Evolutionary conservation across 2,888 invertebrate species (phyloP), one percentile per base, ranked within the genome.

Genomic region (Drosophila borborema): DNA sequence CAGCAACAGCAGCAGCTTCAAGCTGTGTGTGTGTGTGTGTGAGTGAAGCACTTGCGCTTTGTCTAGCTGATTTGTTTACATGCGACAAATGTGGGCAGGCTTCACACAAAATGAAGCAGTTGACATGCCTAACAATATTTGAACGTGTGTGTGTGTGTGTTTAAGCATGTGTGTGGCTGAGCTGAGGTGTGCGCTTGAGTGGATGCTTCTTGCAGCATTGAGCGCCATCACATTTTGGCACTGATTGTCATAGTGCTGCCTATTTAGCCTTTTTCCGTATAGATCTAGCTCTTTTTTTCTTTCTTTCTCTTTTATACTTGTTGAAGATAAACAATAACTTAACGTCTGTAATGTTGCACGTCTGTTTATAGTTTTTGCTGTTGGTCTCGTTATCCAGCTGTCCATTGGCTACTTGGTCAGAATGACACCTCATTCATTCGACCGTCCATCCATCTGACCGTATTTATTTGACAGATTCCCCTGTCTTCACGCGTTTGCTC

Each of bases 61-160:
- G 72, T 81, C 61, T 62, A 79, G 76, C 71, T 79, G 64, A 81
- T 76, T 80, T 80, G 81, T 81, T 81, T 81, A 74, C 79, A 81
- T 62, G 54, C 58, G 48, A 46, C 66, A 54, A 31, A 61, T 74
- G 80, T 81, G 79, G 81, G 80, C 64, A 71, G 74, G 69, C 65
- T 49, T 49, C 59, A 72, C 59, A 51, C 49, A 49, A 67, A 58
- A 53, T 72, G 72, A 51, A 71, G 60, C 62, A 62, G 55, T 55
- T 63, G 59, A 66, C 74, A 43, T 38, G 53, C 48, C 34, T 23
- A 43, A 56, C 23, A 43, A 23, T 46, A 16, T 65, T 20, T 46
- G 61, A 41, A 20, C 43, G 16, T 61, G 16, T 46, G 16, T 61
- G 18, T n/a, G 7, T 20, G 31, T 60, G 56, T 66, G n/a, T 60